phyloP scores from a whole-genome alignment of 2,888 invertebrate genomes.

The Buathra laborator region DNA sequence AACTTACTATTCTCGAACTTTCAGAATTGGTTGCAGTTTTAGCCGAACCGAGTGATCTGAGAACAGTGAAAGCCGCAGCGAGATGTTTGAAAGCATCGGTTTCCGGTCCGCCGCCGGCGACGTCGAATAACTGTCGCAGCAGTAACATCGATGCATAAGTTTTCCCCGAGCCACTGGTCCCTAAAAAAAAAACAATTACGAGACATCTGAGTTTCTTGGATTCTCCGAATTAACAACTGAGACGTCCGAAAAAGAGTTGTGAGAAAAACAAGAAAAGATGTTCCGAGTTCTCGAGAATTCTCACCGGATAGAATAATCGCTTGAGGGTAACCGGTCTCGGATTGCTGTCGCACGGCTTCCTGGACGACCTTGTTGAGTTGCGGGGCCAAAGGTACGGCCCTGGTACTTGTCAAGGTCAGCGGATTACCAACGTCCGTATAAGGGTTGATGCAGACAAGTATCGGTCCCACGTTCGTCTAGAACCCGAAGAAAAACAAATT shows the following conservation, averaged over 20 bases:
- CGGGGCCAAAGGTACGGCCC: conserved; percentile 91
- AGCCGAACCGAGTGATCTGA: conserved; percentile 95
- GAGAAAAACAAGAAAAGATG: neutral
- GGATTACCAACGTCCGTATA: conserved; percentile 95
- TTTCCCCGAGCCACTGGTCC: conserved; percentile 97
- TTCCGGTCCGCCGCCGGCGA: conserved; percentile 97
- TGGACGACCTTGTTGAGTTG: conserved; percentile 95
- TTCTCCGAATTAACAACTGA: neutral
- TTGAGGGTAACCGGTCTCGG: conserved; percentile 98
- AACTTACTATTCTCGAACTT: conserved; percentile 95
- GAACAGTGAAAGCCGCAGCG: conserved; percentile 97
- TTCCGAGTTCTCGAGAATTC: conserved; percentile 57
- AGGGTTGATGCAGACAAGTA: conserved; percentile 95
- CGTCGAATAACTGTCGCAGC: conserved; percentile 95
- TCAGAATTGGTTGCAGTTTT: conserved; percentile 96
- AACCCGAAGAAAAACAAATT: conserved; percentile 76
- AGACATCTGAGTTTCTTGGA: neutral
- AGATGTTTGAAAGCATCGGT: conserved; percentile 98
- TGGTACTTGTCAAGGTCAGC: conserved; percentile 93
- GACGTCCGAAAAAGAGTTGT: neutral
- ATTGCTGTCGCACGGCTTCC: conserved; percentile 96
- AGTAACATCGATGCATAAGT: conserved; percentile 97
- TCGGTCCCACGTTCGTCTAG: conserved; percentile 97
- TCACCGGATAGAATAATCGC: conserved; percentile 96
- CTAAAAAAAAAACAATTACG: conserved; percentile 84